Evolutionary conservation across 2,888 invertebrate species (phyloP).

Genomic region (Halocaridina rubra): DNA sequence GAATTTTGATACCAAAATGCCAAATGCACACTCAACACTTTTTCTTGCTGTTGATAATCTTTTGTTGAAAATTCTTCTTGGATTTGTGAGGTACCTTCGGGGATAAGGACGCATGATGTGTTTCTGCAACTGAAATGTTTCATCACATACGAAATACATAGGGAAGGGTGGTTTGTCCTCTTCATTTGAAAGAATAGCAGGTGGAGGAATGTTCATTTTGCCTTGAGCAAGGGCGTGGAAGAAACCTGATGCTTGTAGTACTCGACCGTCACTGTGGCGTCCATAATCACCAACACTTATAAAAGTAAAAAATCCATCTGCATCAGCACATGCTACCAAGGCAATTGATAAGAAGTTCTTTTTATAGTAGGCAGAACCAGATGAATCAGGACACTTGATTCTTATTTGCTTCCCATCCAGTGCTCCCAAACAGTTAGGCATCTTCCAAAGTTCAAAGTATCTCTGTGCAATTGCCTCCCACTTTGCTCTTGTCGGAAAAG

Average conservation of each 20-base stretch:
- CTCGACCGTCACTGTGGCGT: constrained; percentile 18
- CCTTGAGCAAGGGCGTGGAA: constrained; percentile 22
- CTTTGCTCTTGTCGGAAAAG: constrained; percentile 21
- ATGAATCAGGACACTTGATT: constrained; percentile 27
- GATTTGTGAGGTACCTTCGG: constrained; percentile 14
- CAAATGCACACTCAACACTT: constrained; percentile 27
- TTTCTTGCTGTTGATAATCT: constrained; percentile 14
- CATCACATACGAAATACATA: constrained; percentile 32
- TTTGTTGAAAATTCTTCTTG: constrained; percentile 34
- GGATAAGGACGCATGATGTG: constrained; percentile 32
- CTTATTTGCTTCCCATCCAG: constrained; percentile 29
- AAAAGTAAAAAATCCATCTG: constrained; percentile 18
- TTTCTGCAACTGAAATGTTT: constrained; percentile 21
- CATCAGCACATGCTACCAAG: constrained; percentile 24
- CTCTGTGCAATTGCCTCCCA: constrained; percentile 29
- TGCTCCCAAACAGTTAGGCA: constrained; percentile 21
- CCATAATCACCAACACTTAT: constrained; percentile 20
- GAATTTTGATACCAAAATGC: background rate
- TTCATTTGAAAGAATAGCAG: constrained; percentile 23
- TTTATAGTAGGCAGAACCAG: constrained; percentile 7
- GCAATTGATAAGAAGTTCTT: constrained; percentile 13
- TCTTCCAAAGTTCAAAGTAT: constrained; percentile 29
- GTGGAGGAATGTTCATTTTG: constrained; percentile 8
- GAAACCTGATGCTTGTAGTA: constrained; percentile 17
- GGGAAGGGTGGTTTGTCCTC: constrained; percentile 16